Evolutionary conservation across 2,888 invertebrate species (phyloP).

Genomic region (Sarcophaga rosellei): DNA sequence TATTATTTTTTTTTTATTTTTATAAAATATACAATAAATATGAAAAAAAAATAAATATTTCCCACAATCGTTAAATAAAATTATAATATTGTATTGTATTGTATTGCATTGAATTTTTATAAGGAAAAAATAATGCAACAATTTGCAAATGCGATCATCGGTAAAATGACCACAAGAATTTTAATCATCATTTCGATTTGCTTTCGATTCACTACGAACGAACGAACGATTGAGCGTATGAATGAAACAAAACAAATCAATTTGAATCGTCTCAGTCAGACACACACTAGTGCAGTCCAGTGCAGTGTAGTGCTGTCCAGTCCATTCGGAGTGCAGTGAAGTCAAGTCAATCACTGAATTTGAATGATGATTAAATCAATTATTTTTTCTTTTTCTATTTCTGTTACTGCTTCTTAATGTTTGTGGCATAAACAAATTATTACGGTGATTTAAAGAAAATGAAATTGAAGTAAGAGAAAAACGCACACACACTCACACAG

Average conservation of each 20-base stretch:
- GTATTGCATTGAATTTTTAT: too few species aligned
- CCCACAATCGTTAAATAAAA: background rate
- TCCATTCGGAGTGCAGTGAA: too few species aligned
- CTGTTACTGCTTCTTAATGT: background rate
- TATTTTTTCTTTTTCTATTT: background rate
- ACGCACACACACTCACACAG: too few species aligned
- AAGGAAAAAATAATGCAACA: constrained; percentile 6
- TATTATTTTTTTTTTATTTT: too few species aligned
- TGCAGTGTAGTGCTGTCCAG: too few species aligned
- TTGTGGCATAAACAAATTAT: constrained; percentile 35
- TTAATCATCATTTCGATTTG: background rate
- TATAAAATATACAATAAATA: too few species aligned
- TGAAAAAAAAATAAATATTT: background rate
- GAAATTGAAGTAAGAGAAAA: background rate
- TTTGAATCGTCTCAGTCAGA: too few species aligned
- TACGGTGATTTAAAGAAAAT: constrained; percentile 38
- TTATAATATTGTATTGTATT: background rate
- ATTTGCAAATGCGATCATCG: background rate
- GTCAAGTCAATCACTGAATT: too few species aligned
- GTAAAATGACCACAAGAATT: background rate
- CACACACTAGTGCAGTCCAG: too few species aligned
- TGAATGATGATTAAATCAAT: constrained; percentile 45
- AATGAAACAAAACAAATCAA: too few species aligned
- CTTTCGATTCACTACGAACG: too few species aligned
- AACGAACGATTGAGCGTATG: too few species aligned